Evolutionary conservation across 2,113 vertebrate species (phyloP), one percentile per base, ranked within the genome.

Genomic region (Scopus umbretta): DNA sequence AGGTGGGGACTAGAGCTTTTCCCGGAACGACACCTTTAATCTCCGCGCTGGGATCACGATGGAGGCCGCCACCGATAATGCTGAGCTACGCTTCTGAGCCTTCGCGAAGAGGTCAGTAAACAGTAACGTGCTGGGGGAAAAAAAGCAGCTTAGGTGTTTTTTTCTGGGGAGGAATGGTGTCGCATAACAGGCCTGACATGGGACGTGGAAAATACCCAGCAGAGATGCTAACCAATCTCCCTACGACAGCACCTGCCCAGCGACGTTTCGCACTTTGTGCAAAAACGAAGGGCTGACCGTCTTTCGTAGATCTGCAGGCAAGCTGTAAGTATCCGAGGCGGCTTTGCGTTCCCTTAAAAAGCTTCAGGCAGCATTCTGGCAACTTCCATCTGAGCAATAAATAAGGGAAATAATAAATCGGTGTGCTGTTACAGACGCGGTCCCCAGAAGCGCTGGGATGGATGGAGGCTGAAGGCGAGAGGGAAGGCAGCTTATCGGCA

Each of bases 401-500:
- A n/a, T n/a, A 22, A 67, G 55, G 25, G 22, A 36, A 79, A 26
- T 45, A 66, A 27, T 8, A 32, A 66, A 50, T 47, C 1, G 19
- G 17, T 2, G 6, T 1, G 12, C 43, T 26, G 3, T 36, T 59
- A 29, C 2, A 13, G 68, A 23, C 5, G 3, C 0, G 0, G 40
- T 79, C 25, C 16, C 21, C 42, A 16, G 86, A 25, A 83, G 15
- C 0, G 0, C 0, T 22, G 36, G 73, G 73, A 8, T 90, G 26
- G 29, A 27, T 55, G n/a, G n/a, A n/a, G n/a, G 92, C 53, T 47
- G 34, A 9, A 56, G 80, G 66, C 40, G 2, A 4, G 20, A 49
- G 50, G 52, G 58, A 65, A 3, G 0, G 1, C 6, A 1, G 27
- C 0, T 0, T 8, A 32, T 47, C 18, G 2, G 55, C 3, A 20